phyloP scores from a whole-genome alignment of 2,888 invertebrate genomes.

The Noctua fimbriata region DNA sequence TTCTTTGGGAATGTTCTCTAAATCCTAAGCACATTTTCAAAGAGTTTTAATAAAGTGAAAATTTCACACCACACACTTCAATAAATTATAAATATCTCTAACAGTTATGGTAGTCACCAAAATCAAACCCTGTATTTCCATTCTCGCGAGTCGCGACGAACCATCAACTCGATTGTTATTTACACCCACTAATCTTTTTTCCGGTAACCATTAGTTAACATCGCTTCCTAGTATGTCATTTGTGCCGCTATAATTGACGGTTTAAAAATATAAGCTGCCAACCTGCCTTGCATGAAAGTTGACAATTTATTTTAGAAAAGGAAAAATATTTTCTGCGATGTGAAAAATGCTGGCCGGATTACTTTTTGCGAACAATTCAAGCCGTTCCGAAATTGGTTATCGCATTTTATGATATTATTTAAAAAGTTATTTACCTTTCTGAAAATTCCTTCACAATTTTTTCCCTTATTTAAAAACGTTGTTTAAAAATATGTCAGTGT shows the following conservation, averaged over 20 bases:
- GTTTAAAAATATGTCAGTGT: neutral
- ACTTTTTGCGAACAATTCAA: neutral
- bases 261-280: conserved; percentile 58
- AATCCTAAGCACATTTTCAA: no score
- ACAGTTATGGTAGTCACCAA: neutral
- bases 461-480: neutral
- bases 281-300: conserved; percentile 12
- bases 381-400: neutral
- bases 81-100: neutral
- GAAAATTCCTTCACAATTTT: neutral
- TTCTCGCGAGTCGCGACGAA: neutral
- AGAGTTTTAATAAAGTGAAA: no score
- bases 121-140: conserved; percentile 14
- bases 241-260: conserved; percentile 51
- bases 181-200: conserved; percentile 53
- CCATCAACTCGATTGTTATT: conserved; percentile 39
- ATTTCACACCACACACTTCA: no score
- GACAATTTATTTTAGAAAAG: conserved; percentile 24
- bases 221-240: conserved; percentile 51
- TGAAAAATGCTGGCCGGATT: conserved; percentile 17
- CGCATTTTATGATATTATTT: neutral
- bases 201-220: conserved; percentile 59
- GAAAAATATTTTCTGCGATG: conserved; percentile 17
- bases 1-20: no score
- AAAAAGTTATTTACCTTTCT: neutral